Percentiles rank a stretch among this genome's conserved stretches.
These are phyloP conservation scores for Henricia sp. DNA, from an alignment of 53 echinoderm and acorn worm species.

Conservation along the genomic window DNA sequence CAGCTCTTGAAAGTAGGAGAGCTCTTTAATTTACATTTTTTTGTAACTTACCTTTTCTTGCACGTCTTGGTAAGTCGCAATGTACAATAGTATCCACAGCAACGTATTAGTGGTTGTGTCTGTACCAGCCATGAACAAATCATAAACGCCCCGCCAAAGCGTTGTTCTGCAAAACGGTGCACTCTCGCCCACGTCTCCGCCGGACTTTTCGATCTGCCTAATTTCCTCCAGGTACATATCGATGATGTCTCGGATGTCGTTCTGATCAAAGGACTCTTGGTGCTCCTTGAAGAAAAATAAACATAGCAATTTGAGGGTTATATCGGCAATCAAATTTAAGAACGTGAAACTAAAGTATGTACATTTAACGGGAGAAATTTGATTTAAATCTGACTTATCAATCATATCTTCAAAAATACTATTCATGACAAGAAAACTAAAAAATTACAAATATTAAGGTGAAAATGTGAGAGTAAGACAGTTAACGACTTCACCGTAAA, in stretches of 20 bases:
- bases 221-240: slow-evolving; percentile 46
- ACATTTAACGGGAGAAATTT: too few species aligned
- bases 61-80: slow-evolving; percentile 32
- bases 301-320: too few species aligned
- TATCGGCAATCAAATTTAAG: too few species aligned
- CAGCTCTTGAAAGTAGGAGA: too few species aligned
- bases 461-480: too few species aligned
- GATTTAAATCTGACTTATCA: too few species aligned
- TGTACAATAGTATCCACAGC: slow-evolving; percentile 54
- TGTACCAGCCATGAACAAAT: slow-evolving; percentile 53
- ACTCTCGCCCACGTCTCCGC: background rate
- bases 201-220: background rate
- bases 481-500: too few species aligned
- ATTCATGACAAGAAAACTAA: too few species aligned
- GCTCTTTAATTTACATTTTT: too few species aligned
- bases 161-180: slow-evolving; percentile 3
- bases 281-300: slow-evolving; percentile 25
- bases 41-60: slow-evolving; percentile 39
- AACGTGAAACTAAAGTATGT: too few species aligned
- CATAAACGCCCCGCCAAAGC: slow-evolving; percentile 31
- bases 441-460: too few species aligned
- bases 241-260: slow-evolving; percentile 50
- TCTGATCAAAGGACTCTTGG: slow-evolving; percentile 21
- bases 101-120: slow-evolving; percentile 37
- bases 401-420: too few species aligned